phyloP scores from a whole-genome alignment of 2,888 invertebrate species.

The Harmothoe impar region DNA sequence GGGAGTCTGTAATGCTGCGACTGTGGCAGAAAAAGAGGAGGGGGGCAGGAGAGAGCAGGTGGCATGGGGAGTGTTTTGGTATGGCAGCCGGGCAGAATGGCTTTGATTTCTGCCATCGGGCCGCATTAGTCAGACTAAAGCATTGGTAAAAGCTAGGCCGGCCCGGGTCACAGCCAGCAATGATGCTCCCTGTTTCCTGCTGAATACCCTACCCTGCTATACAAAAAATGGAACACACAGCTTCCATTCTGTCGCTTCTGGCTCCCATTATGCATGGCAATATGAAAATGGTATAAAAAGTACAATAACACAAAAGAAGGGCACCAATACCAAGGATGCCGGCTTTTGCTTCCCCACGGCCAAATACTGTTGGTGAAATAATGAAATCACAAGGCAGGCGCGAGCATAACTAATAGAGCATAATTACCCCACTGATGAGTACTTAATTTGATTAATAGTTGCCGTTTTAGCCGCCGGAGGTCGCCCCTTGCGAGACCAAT shows the following conservation, averaged over 20 bases:
- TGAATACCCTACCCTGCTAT: neutral
- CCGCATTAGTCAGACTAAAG: slow-evolving; percentile 3
- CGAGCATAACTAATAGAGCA: slow-evolving; percentile 37
- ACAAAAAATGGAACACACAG: neutral
- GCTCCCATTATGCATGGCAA: too few species aligned
- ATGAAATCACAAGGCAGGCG: slow-evolving; percentile 41
- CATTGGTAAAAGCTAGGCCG: neutral
- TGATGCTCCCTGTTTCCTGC: neutral
- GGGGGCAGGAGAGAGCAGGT: neutral
- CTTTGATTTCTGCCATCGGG: slow-evolving; percentile 45
- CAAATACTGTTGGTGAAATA: neutral
- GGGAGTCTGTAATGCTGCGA: neutral
- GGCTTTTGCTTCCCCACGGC: neutral
- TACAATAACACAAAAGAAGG: too few species aligned
- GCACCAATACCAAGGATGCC: neutral
- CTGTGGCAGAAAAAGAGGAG: neutral
- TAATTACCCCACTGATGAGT: slow-evolving; percentile 51
- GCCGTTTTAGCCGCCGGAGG: slow-evolving; percentile 39
- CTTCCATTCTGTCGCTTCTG: too few species aligned
- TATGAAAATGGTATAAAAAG: too few species aligned
- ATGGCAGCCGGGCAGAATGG: slow-evolving; percentile 20
- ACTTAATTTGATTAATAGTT: slow-evolving; percentile 47
- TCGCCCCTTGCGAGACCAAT: slow-evolving; percentile 10
- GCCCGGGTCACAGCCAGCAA: slow-evolving; percentile 3
- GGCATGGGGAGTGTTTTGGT: neutral